These are phyloP conservation scores for Merodon equestris DNA, from an alignment of 2,888 invertebrate species.

Conservation along the genomic window DNA sequence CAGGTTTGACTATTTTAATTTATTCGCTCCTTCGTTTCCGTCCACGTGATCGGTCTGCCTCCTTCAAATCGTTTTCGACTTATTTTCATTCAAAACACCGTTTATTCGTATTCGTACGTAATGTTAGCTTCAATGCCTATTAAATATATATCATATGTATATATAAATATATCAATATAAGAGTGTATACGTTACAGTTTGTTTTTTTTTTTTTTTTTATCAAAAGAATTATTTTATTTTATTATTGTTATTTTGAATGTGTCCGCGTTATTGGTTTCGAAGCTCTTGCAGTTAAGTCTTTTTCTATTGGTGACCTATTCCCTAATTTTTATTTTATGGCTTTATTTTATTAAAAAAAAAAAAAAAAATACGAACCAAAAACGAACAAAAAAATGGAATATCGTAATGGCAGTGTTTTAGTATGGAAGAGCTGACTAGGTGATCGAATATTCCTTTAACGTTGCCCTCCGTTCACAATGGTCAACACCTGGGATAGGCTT, in stretches of 20 bases:
- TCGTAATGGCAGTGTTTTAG: too few species aligned
- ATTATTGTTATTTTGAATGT: constrained; percentile 40
- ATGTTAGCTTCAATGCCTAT: constrained; percentile 36
- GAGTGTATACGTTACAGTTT: too few species aligned
- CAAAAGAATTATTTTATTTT: constrained; percentile 36
- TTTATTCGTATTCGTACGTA: constrained; percentile 27
- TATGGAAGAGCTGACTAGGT: too few species aligned
- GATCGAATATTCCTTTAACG: too few species aligned
- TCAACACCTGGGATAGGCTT: too few species aligned
- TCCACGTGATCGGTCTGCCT: too few species aligned
- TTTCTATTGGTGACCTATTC: constrained; percentile 42
- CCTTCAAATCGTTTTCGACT: constrained; percentile 1
- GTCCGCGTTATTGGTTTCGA: constrained; percentile 45
- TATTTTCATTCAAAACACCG: constrained; percentile 29
- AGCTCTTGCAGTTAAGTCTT: constrained; percentile 51
- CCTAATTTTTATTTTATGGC: constrained; percentile 20
- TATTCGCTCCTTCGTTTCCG: not conserved
- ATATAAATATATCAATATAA: constrained; percentile 22
- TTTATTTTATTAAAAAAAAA: constrained; percentile 12
- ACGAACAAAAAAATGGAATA: not conserved
- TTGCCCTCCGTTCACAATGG: too few species aligned
- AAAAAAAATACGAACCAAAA: not conserved
- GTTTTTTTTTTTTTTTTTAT: too few species aligned
- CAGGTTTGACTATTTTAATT: constrained; percentile 48
- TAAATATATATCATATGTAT: constrained; percentile 25